These are phyloP conservation scores for Mormyrops boulengeri DNA, from an alignment of 2,797 vertebrate species.

Conservation along the genomic window DNA sequence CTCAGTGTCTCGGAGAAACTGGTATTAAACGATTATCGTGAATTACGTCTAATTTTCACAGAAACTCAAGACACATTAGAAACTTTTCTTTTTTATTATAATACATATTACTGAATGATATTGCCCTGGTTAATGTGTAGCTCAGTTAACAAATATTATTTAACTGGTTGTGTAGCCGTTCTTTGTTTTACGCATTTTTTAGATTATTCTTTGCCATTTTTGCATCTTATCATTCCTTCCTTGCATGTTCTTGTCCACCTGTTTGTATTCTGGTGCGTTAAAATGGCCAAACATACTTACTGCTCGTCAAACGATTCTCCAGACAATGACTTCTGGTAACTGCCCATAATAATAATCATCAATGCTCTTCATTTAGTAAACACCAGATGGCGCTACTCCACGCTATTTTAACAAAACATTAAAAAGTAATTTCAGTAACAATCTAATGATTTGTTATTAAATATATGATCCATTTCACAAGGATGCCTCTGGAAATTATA, in stretches of 20 bases:
- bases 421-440: slow-evolving; percentile 1
- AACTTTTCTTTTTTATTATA: neutral
- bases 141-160: neutral
- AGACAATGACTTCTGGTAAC: neutral
- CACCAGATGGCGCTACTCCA: slow-evolving; percentile 17
- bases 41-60: neutral
- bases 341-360: neutral
- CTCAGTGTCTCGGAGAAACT: neutral
- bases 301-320: neutral
- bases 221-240: neutral
- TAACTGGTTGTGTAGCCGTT: neutral
- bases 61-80: neutral
- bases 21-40: neutral
- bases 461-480: neutral
- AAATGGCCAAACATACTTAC: neutral
- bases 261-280: neutral
- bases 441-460: neutral
- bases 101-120: neutral
- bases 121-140: neutral
- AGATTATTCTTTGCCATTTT: neutral
- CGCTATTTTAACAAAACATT: neutral
- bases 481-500: neutral
- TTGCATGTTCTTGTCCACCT: neutral
- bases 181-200: neutral
- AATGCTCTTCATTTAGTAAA: neutral